A percentile compares a stretch with the other conserved stretches of the same genome.
phyloP scores from a whole-genome alignment of 2,888 invertebrate species.

The Cristatella mucedo region DNA sequence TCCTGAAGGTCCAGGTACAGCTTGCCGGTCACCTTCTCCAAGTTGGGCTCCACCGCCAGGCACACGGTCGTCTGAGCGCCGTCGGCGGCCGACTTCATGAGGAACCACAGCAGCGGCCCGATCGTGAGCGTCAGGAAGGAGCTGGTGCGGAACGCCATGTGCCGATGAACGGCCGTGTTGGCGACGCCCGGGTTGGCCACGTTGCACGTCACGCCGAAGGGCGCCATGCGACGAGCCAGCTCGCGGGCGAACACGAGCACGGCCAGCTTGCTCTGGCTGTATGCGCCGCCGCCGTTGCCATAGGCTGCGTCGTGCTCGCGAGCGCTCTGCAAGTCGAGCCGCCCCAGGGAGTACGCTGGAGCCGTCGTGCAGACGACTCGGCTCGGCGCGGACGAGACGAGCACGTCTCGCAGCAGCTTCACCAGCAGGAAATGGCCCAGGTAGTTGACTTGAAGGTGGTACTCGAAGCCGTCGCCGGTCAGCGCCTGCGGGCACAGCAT shows the following conservation, averaged over 20 bases:
- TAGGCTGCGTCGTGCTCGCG: conserved; percentile 6
- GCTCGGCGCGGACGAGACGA: conserved; percentile 1
- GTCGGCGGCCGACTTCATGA: conserved; percentile 3
- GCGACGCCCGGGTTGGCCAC: conserved; percentile 66
- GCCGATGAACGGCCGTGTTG: conserved; percentile 55
- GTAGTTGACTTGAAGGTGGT: conserved; percentile 13
- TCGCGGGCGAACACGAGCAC: neutral
- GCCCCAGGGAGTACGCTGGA: conserved; percentile 1
- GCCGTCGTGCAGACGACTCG: neutral
- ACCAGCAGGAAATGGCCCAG: conserved; percentile 5
- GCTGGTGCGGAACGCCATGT: conserved; percentile 43
- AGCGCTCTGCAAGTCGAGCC: too few species aligned
- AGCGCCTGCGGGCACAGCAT: conserved; percentile 12
- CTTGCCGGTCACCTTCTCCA: conserved; percentile 2
- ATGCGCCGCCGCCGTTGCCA: conserved; percentile 1
- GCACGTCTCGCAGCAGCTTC: neutral
- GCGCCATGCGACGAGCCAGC: too few species aligned
- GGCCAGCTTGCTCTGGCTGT: conserved; percentile 5
- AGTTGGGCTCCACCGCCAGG: conserved; percentile 1
- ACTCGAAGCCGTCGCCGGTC: conserved; percentile 13
- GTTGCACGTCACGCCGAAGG: conserved; percentile 59
- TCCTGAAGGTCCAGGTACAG: too few species aligned
- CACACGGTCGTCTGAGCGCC: conserved; percentile 6
- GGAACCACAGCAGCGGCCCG: too few species aligned
- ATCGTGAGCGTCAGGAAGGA: too few species aligned